Evolutionary conservation across 2,797 vertebrate genomes (phyloP), one percentile per base, ranked within the genome.

Genomic region (Halcyon chelicuti): DNA sequence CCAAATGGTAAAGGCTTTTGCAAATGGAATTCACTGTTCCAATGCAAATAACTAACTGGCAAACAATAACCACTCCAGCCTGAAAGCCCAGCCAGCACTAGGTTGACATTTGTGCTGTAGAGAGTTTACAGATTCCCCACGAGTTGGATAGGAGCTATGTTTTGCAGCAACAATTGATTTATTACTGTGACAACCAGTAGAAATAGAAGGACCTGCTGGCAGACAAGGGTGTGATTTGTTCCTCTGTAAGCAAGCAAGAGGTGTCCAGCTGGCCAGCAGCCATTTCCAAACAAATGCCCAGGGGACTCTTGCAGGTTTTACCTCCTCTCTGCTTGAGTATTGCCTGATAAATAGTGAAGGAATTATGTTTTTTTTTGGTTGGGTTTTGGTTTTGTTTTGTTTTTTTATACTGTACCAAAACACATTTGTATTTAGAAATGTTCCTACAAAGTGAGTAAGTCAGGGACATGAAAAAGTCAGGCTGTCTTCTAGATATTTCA

Each of bases 91-190:
- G 70, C 77, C 68, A 61, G 89, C 75, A 95, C 40, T 12, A 81
- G 70, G 90, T 87, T 96, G 95, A 93, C 93, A 95, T 96, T 95
- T 95, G 80, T 86, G 77, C 76, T 87, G 86, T 80, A 86, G 90
- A 96, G 81, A 92, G 52, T 90, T 94, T 94, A 86, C 88, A 84
- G 84, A 96, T 96, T 95, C 92, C 84, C 90, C 58, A 65, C 0
- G 33, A 90, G 74, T 18, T 91, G 86, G 90, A 94, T 14, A 87
- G 94, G 88, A 94, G 85, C 42, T 85, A 47, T 92, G 83, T 96
- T 96, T 96, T 95, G 83, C 60, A 95, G 88, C 62, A 95, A 54
- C 91, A 93, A 87, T 81, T 96, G 95, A 97, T 96, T 93, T 95
- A 93, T 96, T 96, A 79, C 85, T 91, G 90, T 97, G 93, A 96